Evolutionary conservation across 1,140 invertebrate genomes (phyloP).

Genomic region (Bombus difficillimus): DNA sequence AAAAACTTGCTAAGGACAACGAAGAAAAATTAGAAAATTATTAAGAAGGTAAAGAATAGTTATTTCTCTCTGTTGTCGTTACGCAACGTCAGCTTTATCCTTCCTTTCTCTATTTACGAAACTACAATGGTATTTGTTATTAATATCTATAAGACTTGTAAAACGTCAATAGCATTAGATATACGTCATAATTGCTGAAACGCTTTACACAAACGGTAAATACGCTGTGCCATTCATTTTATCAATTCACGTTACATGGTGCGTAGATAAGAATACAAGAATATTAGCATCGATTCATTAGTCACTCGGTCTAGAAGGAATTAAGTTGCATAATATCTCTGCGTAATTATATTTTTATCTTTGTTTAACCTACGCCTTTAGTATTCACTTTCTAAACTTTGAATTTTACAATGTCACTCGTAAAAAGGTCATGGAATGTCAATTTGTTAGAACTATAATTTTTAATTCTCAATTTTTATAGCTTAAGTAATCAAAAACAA

Average conservation of each 20-base stretch:
- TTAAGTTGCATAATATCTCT: not conserved
- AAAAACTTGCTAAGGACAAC: no score
- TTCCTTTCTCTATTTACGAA: not conserved
- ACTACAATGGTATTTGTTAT: constrained; percentile 5
- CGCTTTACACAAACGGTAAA: not conserved
- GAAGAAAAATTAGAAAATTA: no score
- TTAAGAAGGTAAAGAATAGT: no score
- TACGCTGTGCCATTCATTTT: not conserved
- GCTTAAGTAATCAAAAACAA: not conserved
- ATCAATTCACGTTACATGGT: constrained; percentile 1
- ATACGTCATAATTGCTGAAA: not conserved
- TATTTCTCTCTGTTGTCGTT: not conserved
- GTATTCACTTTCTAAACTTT: not conserved
- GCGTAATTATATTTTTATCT: not conserved
- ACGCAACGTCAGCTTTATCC: not conserved
- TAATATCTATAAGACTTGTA: not conserved
- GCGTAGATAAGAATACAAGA: not conserved
- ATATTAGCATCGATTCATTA: constrained; percentile 9
- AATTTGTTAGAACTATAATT: not conserved
- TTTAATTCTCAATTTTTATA: not conserved
- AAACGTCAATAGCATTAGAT: constrained; percentile 3
- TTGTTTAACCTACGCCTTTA: not conserved
- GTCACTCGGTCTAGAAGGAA: not conserved
- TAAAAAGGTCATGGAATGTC: not conserved
- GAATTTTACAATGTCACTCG: not conserved